Conservation (phyloP, 1,140 invertebrate species). For the Calephelis nemesis region DNA sequence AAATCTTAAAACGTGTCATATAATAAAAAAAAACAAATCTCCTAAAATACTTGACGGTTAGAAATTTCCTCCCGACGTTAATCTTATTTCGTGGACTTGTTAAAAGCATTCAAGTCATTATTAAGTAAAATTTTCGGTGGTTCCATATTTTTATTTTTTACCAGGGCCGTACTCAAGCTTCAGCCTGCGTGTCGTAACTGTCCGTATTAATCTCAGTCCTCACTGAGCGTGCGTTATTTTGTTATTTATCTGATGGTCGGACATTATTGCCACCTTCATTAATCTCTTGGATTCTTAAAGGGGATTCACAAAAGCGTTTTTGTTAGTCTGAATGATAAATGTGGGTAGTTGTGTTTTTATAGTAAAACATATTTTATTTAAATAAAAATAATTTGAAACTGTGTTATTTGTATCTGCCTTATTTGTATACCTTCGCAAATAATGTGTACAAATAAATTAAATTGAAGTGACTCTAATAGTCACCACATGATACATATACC, state of each 20-base stretch:
- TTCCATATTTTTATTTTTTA: neutral
- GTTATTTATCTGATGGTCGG: conserved; percentile 69
- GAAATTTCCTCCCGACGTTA: conserved; percentile 11
- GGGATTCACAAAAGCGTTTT: conserved; percentile 65
- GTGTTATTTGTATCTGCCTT: too few relatives aligned
- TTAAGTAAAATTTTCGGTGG: conserved; percentile 2
- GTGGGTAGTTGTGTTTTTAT: conserved; percentile 28
- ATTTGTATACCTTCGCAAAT: too few relatives aligned
- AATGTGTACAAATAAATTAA: too few relatives aligned
- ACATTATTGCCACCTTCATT: conserved; percentile 69
- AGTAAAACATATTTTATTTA: neutral
- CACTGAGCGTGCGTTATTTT: conserved; percentile 59
- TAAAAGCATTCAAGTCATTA: conserved; percentile 17
- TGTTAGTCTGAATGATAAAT: conserved; percentile 65
- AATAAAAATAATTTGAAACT: neutral
- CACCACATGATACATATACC: too few relatives aligned
- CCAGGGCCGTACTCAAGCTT: neutral
- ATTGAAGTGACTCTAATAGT: too few relatives aligned
- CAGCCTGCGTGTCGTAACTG: conserved; percentile 37
- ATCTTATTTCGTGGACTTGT: conserved; percentile 27
- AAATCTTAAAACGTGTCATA: too few relatives aligned
- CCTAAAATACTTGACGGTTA: too few relatives aligned
- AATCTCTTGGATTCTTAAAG: conserved; percentile 69
- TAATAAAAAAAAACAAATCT: too few relatives aligned
- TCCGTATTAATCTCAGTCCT: conserved; percentile 63